Percentiles rank a stretch among this genome's conserved stretches.
These are phyloP conservation scores for Orthosia cruda DNA, from an alignment of 2,888 invertebrate genomes.

Conservation along the genomic window DNA sequence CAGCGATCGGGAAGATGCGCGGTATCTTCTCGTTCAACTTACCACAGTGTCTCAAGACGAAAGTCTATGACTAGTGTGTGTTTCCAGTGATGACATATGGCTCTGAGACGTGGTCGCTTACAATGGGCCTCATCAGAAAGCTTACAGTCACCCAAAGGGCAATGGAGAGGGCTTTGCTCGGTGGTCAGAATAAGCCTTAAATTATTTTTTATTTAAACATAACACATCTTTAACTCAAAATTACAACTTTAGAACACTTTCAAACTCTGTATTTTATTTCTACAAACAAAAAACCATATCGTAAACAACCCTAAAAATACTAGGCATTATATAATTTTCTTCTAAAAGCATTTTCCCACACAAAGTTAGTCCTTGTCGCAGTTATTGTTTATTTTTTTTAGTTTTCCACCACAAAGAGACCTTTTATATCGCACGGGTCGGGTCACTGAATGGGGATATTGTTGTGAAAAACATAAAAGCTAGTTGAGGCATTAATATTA, in stretches of 20 bases:
- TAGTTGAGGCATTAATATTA: slow-evolving; percentile 47
- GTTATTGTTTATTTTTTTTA: slow-evolving; percentile 61
- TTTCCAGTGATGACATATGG: too few relatives aligned
- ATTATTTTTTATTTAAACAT: not conserved
- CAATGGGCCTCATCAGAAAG: too few relatives aligned
- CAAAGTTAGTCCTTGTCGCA: slow-evolving; percentile 61
- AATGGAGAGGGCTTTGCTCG: too few relatives aligned
- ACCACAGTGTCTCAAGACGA: too few relatives aligned
- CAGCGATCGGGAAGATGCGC: too few relatives aligned
- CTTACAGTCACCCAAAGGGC: too few relatives aligned
- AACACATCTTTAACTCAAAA: too few relatives aligned
- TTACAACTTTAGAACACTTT: not conserved
- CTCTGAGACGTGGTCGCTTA: too few relatives aligned
- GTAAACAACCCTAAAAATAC: slow-evolving; percentile 28
- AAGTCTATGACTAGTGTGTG: too few relatives aligned
- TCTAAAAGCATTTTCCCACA: slow-evolving; percentile 60
- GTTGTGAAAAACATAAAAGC: slow-evolving; percentile 50
- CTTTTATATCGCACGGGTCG: slow-evolving; percentile 55
- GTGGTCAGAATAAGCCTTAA: too few relatives aligned
- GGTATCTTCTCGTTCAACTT: too few relatives aligned
- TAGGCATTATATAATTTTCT: slow-evolving; percentile 54
- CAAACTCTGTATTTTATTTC: slow-evolving; percentile 6
- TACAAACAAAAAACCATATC: slow-evolving; percentile 4
- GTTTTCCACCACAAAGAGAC: slow-evolving; percentile 53
- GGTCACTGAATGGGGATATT: slow-evolving; percentile 48